These are phyloP conservation scores for Cheirogaleus major DNA, from an alignment of 2,797 vertebrate genomes.

Conservation along the genomic window DNA sequence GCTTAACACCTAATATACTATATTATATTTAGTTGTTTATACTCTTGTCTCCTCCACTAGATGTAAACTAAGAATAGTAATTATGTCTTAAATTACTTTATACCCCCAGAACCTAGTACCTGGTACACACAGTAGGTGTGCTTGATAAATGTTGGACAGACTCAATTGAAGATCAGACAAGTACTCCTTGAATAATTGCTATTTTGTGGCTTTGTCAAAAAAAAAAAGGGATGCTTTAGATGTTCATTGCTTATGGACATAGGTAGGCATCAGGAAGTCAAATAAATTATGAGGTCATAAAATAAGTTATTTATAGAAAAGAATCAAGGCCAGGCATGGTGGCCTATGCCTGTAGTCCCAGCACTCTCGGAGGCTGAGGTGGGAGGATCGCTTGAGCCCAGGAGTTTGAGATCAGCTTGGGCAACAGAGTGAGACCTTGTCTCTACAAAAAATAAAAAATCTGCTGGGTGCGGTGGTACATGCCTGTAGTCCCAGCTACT, in stretches of 20 bases:
- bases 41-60: neutral
- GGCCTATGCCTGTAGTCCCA: no score
- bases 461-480: no score
- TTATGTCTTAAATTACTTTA: slow-evolving; percentile 21
- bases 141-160: neutral
- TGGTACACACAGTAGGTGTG: neutral
- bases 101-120: neutral
- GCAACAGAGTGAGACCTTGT: no score
- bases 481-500: no score
- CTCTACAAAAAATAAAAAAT: no score
- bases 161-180: neutral
- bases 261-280: neutral
- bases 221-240: neutral
- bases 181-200: neutral
- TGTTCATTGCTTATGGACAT: neutral
- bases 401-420: no score
- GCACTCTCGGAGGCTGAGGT: no score
- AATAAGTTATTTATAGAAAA: neutral
- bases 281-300: neutral
- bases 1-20: neutral
- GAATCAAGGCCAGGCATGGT: neutral
- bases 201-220: slow-evolving; percentile 33
- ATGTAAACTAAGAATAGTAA: slow-evolving; percentile 10
- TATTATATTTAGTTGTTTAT: slow-evolving; percentile 19
- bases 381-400: no score